phyloP scores from a whole-genome alignment of 2,797 vertebrate genomes.

The Manis javanica region DNA sequence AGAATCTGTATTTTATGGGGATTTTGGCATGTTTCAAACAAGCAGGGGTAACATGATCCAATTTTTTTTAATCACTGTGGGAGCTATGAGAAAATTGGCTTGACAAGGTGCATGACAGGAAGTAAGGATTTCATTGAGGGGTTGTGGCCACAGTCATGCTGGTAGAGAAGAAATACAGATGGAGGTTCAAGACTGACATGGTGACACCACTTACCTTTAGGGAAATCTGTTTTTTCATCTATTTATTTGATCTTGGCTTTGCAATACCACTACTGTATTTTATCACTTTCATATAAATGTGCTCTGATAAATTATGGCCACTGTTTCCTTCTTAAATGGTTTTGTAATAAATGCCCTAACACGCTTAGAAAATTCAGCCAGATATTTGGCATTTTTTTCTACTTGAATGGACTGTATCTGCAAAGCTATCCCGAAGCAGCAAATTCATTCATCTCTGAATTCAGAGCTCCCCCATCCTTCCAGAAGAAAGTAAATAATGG shows the following conservation, averaged over 20 bases:
- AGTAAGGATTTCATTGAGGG: background rate
- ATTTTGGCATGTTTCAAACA: background rate
- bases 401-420: background rate
- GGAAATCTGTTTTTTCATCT: background rate
- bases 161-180: background rate
- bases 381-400: constrained; percentile 9
- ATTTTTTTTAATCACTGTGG: background rate
- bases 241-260: background rate
- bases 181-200: background rate
- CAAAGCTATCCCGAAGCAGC: background rate
- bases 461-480: background rate
- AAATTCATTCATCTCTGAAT: background rate
- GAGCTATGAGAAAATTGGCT: background rate
- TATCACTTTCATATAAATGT: background rate
- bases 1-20: background rate
- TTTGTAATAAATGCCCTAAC: background rate
- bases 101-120: rapidly evolving
- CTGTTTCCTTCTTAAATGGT: background rate
- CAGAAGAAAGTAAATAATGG: background rate
- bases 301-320: background rate
- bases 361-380: background rate
- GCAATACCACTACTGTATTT: background rate
- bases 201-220: background rate
- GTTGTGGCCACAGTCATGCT: background rate
- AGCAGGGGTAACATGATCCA: background rate